Evolutionary conservation across 2,888 invertebrate genomes (phyloP).

Genomic region (Drosophila kanekoi): DNA sequence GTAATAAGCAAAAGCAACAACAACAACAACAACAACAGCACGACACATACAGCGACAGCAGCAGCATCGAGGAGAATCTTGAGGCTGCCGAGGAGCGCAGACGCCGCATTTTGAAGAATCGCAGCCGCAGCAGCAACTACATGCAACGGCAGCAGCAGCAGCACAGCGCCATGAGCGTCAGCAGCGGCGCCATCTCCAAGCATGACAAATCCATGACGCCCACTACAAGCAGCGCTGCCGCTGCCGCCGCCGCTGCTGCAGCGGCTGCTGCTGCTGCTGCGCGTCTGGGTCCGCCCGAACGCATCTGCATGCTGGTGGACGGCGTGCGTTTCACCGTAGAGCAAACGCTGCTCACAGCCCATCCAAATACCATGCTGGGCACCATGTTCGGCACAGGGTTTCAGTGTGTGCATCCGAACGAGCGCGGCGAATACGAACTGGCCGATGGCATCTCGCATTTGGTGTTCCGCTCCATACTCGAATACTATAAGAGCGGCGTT

Average conservation of each 20-base stretch:
- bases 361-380: constrained; percentile 99
- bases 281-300: constrained; percentile 86
- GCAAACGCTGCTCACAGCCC: constrained; percentile 95
- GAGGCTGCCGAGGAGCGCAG: constrained; percentile 90
- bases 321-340: constrained; percentile 97
- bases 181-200: constrained; percentile 77
- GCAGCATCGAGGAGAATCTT: constrained; percentile 92
- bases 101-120: constrained; percentile 89
- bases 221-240: constrained; percentile 53
- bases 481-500: constrained; percentile 95
- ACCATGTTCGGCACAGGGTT: constrained; percentile 98
- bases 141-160: constrained; percentile 66
- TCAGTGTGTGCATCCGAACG: constrained; percentile 97
- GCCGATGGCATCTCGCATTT: constrained; percentile 98
- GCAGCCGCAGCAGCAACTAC: constrained; percentile 84
- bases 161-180: constrained; percentile 52
- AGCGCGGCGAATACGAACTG: constrained; percentile 98
- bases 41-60: constrained; percentile 88
- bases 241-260: constrained; percentile 33
- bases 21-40: constrained; percentile 81
- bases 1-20: constrained; percentile 61
- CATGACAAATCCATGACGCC: constrained; percentile 64
- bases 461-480: constrained; percentile 97
- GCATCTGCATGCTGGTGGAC: constrained; percentile 97
- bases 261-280: constrained; percentile 32